A percentile compares a stretch with the other conserved stretches of the same genome.
Evolutionary conservation across 2,888 invertebrate genomes (phyloP).

Genomic region (Eudasyphora cyanicolor): DNA sequence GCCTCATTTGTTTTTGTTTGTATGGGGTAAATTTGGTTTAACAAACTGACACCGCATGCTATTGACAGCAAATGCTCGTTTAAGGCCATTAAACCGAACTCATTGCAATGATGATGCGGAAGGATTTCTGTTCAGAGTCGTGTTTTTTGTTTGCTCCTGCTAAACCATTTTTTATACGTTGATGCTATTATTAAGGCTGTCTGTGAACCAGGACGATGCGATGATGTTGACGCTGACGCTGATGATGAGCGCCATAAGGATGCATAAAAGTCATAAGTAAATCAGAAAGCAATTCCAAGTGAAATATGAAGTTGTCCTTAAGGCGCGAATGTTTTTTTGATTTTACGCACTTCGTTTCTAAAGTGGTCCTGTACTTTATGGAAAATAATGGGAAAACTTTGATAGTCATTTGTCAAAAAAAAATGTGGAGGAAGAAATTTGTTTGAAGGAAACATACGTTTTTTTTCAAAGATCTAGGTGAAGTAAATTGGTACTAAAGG

Average conservation of each 20-base stretch:
- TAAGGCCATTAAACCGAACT: constrained; percentile 48
- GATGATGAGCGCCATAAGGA: neutral
- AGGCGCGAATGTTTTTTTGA: neutral
- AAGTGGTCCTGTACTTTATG: neutral
- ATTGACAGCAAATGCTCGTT: constrained; percentile 63
- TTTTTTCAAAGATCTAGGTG: neutral
- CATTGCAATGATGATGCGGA: constrained; percentile 9
- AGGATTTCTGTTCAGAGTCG: neutral
- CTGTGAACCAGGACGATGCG: neutral
- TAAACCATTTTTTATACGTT: neutral
- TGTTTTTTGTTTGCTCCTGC: neutral
- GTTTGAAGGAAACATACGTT: no score
- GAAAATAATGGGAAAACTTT: neutral
- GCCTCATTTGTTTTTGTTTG: constrained; percentile 41
- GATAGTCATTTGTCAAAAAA: no score
- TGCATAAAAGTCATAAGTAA: constrained; percentile 15
- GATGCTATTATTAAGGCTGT: no score
- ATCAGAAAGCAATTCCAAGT: constrained; percentile 24
- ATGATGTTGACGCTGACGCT: neutral
- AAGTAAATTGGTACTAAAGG: no score
- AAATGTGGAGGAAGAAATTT: no score
- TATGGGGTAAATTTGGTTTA: constrained; percentile 34
- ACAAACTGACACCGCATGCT: constrained; percentile 58
- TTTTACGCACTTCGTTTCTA: neutral
- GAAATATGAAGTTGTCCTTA: constrained; percentile 25